Evolutionary conservation across 1,140 invertebrate genomes (phyloP).

Genomic region (Coboldia fuscipes): DNA sequence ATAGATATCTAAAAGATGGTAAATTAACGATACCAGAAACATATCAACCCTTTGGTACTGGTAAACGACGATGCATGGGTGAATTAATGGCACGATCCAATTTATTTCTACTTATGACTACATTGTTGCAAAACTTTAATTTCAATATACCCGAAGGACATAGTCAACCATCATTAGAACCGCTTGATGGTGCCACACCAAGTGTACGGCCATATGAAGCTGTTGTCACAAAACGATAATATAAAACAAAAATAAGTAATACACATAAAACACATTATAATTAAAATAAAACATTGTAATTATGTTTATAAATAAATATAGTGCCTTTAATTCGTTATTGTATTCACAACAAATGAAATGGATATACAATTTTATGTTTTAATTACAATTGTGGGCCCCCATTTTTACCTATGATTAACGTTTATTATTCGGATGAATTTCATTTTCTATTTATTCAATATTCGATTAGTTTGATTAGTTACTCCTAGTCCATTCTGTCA

Average conservation of each 20-base stretch:
- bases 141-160: slow-evolving; percentile 38
- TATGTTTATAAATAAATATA: no score
- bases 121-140: slow-evolving; percentile 55
- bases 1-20: slow-evolving; percentile 48
- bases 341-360: no score
- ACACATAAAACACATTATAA: no score
- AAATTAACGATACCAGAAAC: slow-evolving; percentile 41
- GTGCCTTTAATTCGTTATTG: no score
- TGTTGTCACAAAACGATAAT: slow-evolving; percentile 24
- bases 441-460: no score
- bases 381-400: no score
- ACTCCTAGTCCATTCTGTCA: no score
- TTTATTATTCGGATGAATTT: no score
- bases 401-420: no score
- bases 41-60: slow-evolving; percentile 57
- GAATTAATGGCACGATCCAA: slow-evolving; percentile 66
- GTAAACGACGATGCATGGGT: slow-evolving; percentile 68
- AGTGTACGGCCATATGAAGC: slow-evolving; percentile 46
- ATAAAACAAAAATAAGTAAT: neutral
- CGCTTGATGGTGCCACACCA: slow-evolving; percentile 50
- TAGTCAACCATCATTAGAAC: slow-evolving; percentile 34
- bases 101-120: slow-evolving; percentile 60
- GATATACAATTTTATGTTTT: no score
- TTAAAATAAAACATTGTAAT: no score
- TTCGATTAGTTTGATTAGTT: no score